These are phyloP conservation scores for Dicyrtomina minuta DNA, from an alignment of 2,888 invertebrate species.

Conservation along the genomic window DNA sequence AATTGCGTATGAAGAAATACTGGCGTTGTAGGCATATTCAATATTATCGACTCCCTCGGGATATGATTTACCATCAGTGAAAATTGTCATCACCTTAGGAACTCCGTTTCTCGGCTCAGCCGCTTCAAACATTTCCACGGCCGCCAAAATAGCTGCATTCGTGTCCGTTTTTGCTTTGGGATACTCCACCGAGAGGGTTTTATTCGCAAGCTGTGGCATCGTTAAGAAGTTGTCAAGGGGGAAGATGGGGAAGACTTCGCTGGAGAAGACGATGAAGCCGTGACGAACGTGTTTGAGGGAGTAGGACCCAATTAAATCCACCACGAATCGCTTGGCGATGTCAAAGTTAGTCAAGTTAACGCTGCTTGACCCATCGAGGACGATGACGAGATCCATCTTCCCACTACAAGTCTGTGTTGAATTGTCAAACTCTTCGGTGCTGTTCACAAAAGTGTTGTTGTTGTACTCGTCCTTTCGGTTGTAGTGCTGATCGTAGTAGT, in stretches of 20 bases:
- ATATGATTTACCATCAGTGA: conserved; percentile 23
- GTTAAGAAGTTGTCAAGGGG: conserved; percentile 4
- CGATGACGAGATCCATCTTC: conserved; percentile 42
- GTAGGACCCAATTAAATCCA: conserved; percentile 32
- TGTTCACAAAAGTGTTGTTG: background rate
- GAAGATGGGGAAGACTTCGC: conserved; percentile 5
- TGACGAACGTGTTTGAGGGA: conserved; percentile 26
- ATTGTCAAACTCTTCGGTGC: conserved; percentile 12
- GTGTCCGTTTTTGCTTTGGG: conserved; percentile 13
- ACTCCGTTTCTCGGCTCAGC: conserved; percentile 11
- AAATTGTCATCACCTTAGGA: conserved; percentile 22
- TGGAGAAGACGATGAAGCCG: conserved; percentile 32
- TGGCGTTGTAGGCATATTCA: background rate
- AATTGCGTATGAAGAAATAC: conserved; percentile 15
- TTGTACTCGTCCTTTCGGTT: conserved; percentile 15
- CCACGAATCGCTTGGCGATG: conserved; percentile 33
- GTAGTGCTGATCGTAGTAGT: conserved; percentile 34
- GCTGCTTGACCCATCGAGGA: conserved; percentile 42
- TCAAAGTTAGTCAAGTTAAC: conserved; percentile 30
- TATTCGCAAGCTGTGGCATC: background rate
- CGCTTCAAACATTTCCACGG: background rate
- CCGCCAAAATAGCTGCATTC: conserved; percentile 18
- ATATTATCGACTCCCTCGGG: conserved; percentile 19
- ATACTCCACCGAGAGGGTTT: background rate
- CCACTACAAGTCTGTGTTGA: conserved; percentile 33